Evolutionary conservation across 2,797 vertebrate genomes (phyloP), one percentile per base, ranked within the genome.

Genomic region (Odontamblyopus rebecca): DNA sequence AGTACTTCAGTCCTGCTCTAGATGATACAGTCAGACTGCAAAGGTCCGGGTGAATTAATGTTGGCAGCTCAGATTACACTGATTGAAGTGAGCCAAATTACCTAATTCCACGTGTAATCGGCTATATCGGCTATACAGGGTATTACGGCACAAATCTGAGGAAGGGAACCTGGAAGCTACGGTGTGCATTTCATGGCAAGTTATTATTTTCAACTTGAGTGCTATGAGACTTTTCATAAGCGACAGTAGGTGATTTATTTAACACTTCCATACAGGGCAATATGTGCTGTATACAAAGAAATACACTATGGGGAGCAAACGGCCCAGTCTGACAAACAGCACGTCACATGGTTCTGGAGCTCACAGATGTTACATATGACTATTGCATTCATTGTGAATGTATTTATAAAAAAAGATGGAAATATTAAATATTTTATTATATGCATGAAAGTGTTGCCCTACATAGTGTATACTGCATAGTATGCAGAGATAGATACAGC

Each of bases 81-180:
- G 78, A 85, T 78, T 61, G 70, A 84, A 85, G 68, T 77, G 30
- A 79, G 41, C 68, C 41, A 88, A 90, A 90, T 88, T 80, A 78
- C 74, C 78, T 85, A 87, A 90, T 88, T 87, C 50, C 11, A n/a
- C 63, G 68, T 74, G 71, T 90, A 91, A 91, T 88, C 70, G 65
- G 78, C 83, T 89, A 92, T 85, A 89, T 89, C 85, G 84, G 67
- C 73, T 48, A 15, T 69, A 79, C 71, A 78, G 76, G 77, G 81
- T 83, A 84, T 88, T 86, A 87, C 68, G 79, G 67, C 57, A 54
- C 68, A 75, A 82, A 89, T 89, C 73, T 84, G 72, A 60, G 79
- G 72, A 64, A 71, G 76, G 65, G 66, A 6, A 71, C 67, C 51
- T 1, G 18, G 3, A 77, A 61, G 75, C 62, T 15, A 32, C 8